phyloP scores from a whole-genome alignment of 2,797 vertebrate species.

The Poeciliopsis turneri region DNA sequence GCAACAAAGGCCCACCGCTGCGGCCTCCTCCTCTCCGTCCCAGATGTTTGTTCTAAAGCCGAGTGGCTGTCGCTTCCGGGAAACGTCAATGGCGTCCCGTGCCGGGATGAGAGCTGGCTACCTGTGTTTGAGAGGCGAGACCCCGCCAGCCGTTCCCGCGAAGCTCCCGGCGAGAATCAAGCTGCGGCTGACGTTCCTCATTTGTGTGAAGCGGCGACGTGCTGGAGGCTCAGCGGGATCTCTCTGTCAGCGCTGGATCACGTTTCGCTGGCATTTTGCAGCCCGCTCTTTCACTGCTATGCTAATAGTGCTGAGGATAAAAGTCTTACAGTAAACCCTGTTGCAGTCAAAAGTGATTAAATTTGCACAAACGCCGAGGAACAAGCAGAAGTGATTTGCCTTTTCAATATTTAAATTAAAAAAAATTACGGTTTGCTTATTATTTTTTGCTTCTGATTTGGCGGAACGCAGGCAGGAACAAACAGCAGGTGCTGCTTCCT shows the following conservation, averaged over 20 bases:
- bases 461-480: constrained; percentile 11
- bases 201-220: constrained; percentile 62
- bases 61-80: constrained; percentile 2
- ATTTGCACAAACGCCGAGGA: constrained; percentile 3
- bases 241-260: constrained; percentile 46
- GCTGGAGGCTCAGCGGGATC: constrained; percentile 52
- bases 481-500: constrained; percentile 35
- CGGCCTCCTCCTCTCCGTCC: constrained; percentile 11
- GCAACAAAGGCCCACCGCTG: constrained; percentile 21
- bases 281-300: constrained; percentile 19
- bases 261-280: constrained; percentile 28
- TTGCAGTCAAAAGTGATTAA: constrained; percentile 18
- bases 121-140: constrained; percentile 37
- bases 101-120: constrained; percentile 20
- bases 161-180: constrained; percentile 48
- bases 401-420: constrained; percentile 17
- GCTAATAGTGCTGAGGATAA: constrained; percentile 13
- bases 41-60: constrained; percentile 8
- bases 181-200: constrained; percentile 39
- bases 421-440: constrained; percentile 13
- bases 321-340: constrained; percentile 28
- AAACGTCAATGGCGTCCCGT: constrained; percentile 28
- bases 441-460: constrained; percentile 15
- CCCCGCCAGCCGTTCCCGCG: constrained; percentile 31
- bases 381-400: constrained; percentile 24